These are phyloP conservation scores for Porphyrio hochstetteri DNA, from an alignment of 2,113 vertebrate genomes.

Conservation along the genomic window DNA sequence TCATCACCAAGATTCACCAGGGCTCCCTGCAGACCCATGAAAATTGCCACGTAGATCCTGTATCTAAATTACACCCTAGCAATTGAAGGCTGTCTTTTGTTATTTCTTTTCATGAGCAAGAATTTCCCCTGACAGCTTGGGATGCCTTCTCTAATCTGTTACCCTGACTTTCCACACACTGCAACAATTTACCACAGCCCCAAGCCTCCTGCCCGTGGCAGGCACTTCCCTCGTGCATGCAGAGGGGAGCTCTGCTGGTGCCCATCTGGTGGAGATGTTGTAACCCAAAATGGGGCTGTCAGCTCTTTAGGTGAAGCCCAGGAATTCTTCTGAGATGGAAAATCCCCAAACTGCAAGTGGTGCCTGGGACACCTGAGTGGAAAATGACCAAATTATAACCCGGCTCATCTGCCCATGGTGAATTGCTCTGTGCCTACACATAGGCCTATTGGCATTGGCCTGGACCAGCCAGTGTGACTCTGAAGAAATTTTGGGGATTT, in stretches of 20 bases:
- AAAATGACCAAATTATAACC: background rate
- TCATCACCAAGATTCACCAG: background rate
- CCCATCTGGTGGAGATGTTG: background rate
- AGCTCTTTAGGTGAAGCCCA: background rate
- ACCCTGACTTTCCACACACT: background rate
- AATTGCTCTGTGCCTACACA: background rate
- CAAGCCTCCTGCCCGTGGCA: accelerated
- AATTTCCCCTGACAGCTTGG: background rate
- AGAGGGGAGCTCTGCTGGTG: background rate
- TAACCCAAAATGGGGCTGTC: background rate
- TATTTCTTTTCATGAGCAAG: conserved; percentile 24
- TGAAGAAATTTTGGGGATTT: background rate
- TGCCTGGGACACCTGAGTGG: background rate
- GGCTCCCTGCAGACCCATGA: background rate
- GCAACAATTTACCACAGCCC: background rate
- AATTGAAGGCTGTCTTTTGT: background rate
- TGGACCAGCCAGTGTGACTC: accelerated
- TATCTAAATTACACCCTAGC: conserved; percentile 26
- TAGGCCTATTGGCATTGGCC: accelerated
- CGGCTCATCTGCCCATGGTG: background rate
- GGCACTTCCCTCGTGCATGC: accelerated
- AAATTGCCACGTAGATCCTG: background rate
- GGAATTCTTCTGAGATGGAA: conserved; percentile 12
- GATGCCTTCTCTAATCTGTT: conserved; percentile 18
- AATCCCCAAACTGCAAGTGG: conserved; percentile 21